These are phyloP conservation scores for Cynodonichthys magdalenae DNA, from an alignment of 2,797 vertebrate genomes.

Conservation along the genomic window DNA sequence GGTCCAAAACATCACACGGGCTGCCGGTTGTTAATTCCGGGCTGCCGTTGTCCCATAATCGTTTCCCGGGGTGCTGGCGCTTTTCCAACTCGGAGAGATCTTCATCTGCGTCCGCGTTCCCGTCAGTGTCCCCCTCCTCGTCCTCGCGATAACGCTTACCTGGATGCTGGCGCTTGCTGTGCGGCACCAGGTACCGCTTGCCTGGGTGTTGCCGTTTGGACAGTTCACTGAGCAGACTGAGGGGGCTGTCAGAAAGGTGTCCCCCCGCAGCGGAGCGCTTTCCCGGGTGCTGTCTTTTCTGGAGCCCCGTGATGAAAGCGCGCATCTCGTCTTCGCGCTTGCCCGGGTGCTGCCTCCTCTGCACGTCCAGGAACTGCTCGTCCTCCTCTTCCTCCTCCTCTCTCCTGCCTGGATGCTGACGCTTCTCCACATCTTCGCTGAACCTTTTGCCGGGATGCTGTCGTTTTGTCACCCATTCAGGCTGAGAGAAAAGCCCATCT, in stretches of 20 bases:
- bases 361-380: conserved; percentile 63
- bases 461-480: conserved; percentile 84
- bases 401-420: conserved; percentile 87
- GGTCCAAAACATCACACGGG: conserved; percentile 81
- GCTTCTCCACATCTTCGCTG: conserved; percentile 72
- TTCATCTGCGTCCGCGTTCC: conserved; percentile 65
- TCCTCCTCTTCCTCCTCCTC: conserved; percentile 68
- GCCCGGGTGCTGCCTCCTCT: conserved; percentile 85
- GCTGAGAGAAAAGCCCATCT: conserved; percentile 74
- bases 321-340: conserved; percentile 81
- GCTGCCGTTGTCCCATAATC: conserved; percentile 76
- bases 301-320: conserved; percentile 57
- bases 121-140: conserved; percentile 64
- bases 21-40: conserved; percentile 71
- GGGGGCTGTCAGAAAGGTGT: conserved; percentile 63
- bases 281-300: conserved; percentile 87
- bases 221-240: conserved; percentile 71
- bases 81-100: conserved; percentile 77
- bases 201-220: conserved; percentile 88
- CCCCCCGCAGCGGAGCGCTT: conserved; percentile 77
- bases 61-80: conserved; percentile 89
- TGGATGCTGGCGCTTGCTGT: conserved; percentile 83
- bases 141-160: conserved; percentile 76
- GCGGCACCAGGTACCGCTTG: conserved; percentile 77
- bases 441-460: conserved; percentile 83